Conservation (phyloP, 2,888 invertebrate genomes). For the Melanargia galathea region DNA sequence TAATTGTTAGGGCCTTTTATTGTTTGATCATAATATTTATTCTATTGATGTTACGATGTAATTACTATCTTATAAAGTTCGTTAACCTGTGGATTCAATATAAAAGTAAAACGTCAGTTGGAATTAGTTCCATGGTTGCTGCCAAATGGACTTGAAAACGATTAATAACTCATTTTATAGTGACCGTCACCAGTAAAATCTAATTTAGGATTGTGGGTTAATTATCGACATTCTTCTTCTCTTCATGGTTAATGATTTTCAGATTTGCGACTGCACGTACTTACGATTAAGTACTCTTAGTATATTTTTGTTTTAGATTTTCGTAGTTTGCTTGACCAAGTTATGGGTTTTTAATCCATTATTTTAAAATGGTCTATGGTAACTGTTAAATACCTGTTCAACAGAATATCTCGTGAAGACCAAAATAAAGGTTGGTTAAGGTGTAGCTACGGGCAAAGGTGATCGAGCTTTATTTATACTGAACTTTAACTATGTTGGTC, state of each 20-base stretch:
- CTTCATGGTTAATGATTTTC: conserved; percentile 15
- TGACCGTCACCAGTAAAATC: conserved; percentile 20
- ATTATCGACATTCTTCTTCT: conserved; percentile 6
- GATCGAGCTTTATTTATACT: too few relatives aligned
- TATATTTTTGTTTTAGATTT: background rate
- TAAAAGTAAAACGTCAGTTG: conserved; percentile 17
- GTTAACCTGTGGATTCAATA: conserved; percentile 9
- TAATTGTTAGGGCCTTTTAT: background rate
- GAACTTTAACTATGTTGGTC: too few relatives aligned
- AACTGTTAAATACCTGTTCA: too few relatives aligned
- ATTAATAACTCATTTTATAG: conserved; percentile 35
- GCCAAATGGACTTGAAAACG: conserved; percentile 32
- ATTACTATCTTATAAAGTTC: conserved; percentile 1
- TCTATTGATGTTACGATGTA: background rate
- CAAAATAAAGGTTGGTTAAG: too few relatives aligned
- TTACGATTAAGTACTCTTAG: background rate
- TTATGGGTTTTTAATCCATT: too few relatives aligned
- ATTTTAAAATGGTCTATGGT: too few relatives aligned
- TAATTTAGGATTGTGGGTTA: conserved; percentile 31
- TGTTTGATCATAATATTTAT: background rate
- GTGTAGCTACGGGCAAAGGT: too few relatives aligned
- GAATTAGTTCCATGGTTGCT: conserved; percentile 30
- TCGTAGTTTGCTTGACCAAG: too few relatives aligned
- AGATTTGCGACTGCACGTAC: background rate
- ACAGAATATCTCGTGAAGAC: too few relatives aligned